Percentiles rank a stretch among this genome's conserved stretches.
phyloP scores from a whole-genome alignment of 2,113 vertebrate genomes.

The Hepsetus odoe region DNA sequence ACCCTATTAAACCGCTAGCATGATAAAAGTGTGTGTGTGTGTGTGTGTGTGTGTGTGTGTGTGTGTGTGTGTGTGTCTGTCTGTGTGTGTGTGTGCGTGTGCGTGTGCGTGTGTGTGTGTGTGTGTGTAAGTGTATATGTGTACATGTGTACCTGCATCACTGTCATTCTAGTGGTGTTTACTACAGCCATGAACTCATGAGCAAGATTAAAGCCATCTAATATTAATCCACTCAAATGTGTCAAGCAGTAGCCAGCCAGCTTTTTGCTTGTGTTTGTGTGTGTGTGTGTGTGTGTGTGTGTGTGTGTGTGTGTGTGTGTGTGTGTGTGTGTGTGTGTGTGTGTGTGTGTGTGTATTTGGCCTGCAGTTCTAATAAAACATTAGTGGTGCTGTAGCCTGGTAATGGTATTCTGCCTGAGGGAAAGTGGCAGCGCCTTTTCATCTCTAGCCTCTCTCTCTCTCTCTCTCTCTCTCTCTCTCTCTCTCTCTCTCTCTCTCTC shows the following conservation, averaged over 20 bases:
- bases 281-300: no score
- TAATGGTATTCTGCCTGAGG: conserved; percentile 34
- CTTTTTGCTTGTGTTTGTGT: no score
- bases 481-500: conserved; percentile 6
- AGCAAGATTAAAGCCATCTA: conserved; percentile 38
- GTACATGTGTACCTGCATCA: not conserved
- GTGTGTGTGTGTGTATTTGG: conserved; percentile 24
- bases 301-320: conserved; percentile 32
- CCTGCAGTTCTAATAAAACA: conserved; percentile 40
- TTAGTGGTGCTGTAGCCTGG: conserved; percentile 33
- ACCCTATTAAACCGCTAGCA: not conserved
- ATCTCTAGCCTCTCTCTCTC: not conserved
- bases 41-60: not conserved
- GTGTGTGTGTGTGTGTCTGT: not conserved
- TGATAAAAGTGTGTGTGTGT: not conserved
- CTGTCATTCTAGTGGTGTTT: conserved; percentile 34
- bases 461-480: not conserved
- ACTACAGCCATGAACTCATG: conserved; percentile 36
- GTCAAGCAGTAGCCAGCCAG: conserved; percentile 30
- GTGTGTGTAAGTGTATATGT: not conserved
- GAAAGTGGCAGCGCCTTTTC: not conserved
- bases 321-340: conserved; percentile 27
- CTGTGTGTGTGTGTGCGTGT: not conserved
- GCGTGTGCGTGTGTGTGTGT: not conserved
- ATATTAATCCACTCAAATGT: conserved; percentile 41